Conservation (phyloP, 2,113 vertebrate species). For the Ranitomeya variabilis region DNA sequence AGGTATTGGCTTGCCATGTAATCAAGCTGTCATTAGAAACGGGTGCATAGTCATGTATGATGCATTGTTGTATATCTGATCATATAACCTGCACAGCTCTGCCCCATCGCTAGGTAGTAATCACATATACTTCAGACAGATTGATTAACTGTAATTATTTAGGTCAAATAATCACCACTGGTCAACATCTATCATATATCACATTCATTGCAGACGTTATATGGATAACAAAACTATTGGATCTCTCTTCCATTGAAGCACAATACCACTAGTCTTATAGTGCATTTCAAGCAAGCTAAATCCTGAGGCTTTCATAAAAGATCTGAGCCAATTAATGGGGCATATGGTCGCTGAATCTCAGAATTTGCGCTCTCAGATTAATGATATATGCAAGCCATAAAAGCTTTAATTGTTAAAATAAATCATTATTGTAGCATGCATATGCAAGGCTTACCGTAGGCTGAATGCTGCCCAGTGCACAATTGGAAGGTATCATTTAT, state of each 20-base stretch:
- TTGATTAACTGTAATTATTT: constrained; percentile 24
- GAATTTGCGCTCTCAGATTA: not conserved
- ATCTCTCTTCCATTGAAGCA: not conserved
- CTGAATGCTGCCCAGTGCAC: too few relatives aligned
- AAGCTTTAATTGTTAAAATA: not conserved
- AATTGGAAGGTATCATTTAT: too few relatives aligned
- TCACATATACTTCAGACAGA: not conserved
- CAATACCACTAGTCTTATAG: not conserved
- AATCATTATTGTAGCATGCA: not conserved
- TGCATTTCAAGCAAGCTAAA: constrained; percentile 21
- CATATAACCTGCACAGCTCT: not conserved
- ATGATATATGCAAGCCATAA: not conserved
- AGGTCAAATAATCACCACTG: constrained; percentile 14
- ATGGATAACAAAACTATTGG: not conserved
- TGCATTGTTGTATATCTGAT: not conserved
- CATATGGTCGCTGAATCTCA: constrained; percentile 16
- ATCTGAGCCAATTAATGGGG: constrained; percentile 7
- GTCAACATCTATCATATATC: constrained; percentile 29
- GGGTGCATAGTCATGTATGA: not conserved
- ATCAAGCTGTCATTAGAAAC: constrained; percentile 28
- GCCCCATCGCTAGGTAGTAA: not conserved
- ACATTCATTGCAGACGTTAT: not conserved
- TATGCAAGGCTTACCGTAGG: not conserved
- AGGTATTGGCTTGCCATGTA: constrained; percentile 9
- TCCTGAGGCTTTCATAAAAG: constrained; percentile 13